A percentile compares a stretch with the other conserved stretches of the same genome.
These are phyloP conservation scores for Caenorhabditis sinica DNA, from an alignment of 2,888 invertebrate genomes.

Conservation along the genomic window DNA sequence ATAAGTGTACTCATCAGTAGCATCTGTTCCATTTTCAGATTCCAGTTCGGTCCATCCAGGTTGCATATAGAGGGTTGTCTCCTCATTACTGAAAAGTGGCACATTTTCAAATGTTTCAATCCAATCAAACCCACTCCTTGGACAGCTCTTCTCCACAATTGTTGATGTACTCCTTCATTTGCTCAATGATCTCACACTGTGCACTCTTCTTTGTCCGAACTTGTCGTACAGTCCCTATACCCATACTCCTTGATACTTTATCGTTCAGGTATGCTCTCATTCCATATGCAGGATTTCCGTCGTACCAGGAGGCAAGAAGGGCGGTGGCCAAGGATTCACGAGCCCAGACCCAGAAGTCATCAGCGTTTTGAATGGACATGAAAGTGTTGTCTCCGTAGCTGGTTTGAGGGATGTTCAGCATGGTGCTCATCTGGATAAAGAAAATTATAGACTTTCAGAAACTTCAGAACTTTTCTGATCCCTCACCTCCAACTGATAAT, in stretches of 20 bases:
- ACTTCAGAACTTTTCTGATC: neutral
- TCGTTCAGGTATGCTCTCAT: conserved; percentile 86
- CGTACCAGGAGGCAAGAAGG: conserved; percentile 85
- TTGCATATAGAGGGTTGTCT: conserved; percentile 56
- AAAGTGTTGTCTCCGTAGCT: conserved; percentile 66
- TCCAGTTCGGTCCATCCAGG: conserved; percentile 51
- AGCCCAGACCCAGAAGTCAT: conserved; percentile 75
- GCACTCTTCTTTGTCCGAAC: conserved; percentile 83
- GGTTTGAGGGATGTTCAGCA: conserved; percentile 45
- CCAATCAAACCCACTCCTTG: conserved; percentile 28
- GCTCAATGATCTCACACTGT: conserved; percentile 57
- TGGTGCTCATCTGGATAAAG: conserved; percentile 55
- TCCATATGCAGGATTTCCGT: conserved; percentile 85
- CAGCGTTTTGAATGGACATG: conserved; percentile 66
- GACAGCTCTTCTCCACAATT: conserved; percentile 63
- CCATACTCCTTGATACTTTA: conserved; percentile 85
- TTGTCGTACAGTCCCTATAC: conserved; percentile 86
- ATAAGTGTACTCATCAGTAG: conserved; percentile 67
- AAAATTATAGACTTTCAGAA: neutral
- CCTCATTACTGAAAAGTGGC: conserved; percentile 44
- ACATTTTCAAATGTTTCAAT: no score
- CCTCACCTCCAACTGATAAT: conserved; percentile 66
- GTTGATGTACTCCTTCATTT: conserved; percentile 57
- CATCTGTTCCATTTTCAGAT: conserved; percentile 40
- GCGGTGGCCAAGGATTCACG: conserved; percentile 76